Conservation (phyloP, 1,140 invertebrate species). For the Ostrea edulis region DNA sequence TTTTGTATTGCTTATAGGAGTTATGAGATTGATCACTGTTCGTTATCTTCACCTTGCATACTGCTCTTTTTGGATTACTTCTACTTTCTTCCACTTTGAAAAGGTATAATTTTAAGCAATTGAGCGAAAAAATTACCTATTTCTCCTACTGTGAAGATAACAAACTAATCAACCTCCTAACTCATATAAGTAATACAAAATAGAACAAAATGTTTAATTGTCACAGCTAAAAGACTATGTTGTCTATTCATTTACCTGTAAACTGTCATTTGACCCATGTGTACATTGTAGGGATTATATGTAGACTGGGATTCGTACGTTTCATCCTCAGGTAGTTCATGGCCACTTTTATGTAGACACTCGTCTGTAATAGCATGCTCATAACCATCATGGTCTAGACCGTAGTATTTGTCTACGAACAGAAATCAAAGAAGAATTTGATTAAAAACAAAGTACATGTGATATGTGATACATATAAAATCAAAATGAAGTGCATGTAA, state of each 20-base stretch:
- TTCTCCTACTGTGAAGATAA: too few relatives aligned
- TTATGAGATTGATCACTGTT: too few relatives aligned
- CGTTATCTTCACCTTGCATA: too few relatives aligned
- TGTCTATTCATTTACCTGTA: constrained; percentile 76
- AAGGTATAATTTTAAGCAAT: too few relatives aligned
- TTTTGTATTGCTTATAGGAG: too few relatives aligned
- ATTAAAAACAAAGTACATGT: neutral
- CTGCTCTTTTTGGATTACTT: too few relatives aligned
- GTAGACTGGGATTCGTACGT: constrained; percentile 70
- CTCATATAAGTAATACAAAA: neutral
- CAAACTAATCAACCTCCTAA: too few relatives aligned
- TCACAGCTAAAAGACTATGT: neutral
- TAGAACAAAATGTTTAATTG: neutral
- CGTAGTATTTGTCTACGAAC: constrained; percentile 76
- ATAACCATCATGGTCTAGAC: constrained; percentile 80
- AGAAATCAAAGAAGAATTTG: neutral
- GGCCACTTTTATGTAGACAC: constrained; percentile 73
- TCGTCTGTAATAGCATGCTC: constrained; percentile 79
- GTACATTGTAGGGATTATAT: constrained; percentile 79
- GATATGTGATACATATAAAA: neutral
- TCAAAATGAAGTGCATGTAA: neutral
- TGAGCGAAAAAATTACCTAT: too few relatives aligned
- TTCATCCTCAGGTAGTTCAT: constrained; percentile 63
- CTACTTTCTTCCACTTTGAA: too few relatives aligned
- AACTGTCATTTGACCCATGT: constrained; percentile 82